Percentiles rank a stretch among this genome's conserved stretches.
Evolutionary conservation across 2,113 vertebrate genomes (phyloP).

Genomic region (Mionectes macconnelli): DNA sequence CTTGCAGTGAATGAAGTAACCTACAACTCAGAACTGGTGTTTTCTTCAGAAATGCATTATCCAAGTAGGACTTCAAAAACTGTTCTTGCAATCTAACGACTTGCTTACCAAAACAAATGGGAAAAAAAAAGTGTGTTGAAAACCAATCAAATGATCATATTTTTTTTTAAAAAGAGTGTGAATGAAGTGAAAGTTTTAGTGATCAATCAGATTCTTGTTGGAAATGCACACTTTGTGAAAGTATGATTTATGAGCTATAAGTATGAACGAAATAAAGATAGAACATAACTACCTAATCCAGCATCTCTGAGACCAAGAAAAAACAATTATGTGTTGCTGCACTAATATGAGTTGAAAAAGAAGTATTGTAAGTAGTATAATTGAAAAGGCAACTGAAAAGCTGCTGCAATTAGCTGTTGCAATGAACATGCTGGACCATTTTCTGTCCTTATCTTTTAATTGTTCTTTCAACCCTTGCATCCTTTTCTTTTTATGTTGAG

Average conservation of each 20-base stretch:
- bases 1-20: background rate
- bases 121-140: background rate
- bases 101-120: background rate
- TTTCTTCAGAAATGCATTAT: background rate
- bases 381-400: background rate
- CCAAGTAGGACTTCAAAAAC: background rate
- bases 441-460: slow-evolving; percentile 37
- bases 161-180: background rate
- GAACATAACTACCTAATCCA: background rate
- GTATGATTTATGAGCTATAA: background rate
- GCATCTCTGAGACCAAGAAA: background rate
- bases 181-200: background rate
- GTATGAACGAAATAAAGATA: background rate
- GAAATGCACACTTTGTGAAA: background rate
- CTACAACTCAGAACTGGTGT: background rate
- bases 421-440: background rate
- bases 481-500: background rate
- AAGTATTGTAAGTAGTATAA: background rate
- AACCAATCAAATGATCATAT: background rate
- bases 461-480: slow-evolving; percentile 8
- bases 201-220: background rate
- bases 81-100: background rate
- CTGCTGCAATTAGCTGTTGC: background rate
- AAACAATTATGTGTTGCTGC: background rate
- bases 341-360: background rate